Conservation (phyloP, 2,888 invertebrate species). For the Cheilosia variabilis region DNA sequence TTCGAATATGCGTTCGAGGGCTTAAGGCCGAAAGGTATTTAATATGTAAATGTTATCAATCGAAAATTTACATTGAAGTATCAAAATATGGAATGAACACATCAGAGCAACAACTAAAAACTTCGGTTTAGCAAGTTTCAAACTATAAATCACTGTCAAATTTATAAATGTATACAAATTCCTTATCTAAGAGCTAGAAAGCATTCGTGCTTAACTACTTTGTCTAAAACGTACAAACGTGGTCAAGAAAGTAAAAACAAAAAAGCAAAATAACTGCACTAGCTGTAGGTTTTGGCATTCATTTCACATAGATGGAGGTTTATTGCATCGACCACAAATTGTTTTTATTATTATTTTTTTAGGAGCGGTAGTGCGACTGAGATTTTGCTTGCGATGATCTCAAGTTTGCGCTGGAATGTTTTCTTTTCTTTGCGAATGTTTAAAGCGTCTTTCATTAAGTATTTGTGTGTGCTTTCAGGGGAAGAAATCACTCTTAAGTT, state of each 20-base stretch:
- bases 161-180: neutral
- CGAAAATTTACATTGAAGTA: too few species aligned
- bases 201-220: neutral
- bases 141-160: neutral
- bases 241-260: neutral
- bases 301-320: too few species aligned
- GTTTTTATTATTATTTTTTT: neutral
- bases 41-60: too few species aligned
- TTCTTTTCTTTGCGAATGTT: too few species aligned
- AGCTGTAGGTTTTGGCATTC: neutral
- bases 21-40: too few species aligned
- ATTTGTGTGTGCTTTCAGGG: too few species aligned
- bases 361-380: neutral
- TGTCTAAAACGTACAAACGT: neutral
- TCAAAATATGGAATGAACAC: too few species aligned
- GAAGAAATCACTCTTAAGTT: too few species aligned
- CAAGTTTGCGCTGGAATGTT: neutral
- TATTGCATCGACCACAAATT: constrained; percentile 3
- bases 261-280: neutral
- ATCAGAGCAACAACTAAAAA: too few species aligned
- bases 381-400: neutral
- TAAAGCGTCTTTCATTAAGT: too few species aligned
- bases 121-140: too few species aligned
- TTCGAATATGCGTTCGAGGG: too few species aligned
- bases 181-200: neutral